phyloP scores from a whole-genome alignment of 2,888 invertebrate species.

The Neria commutata region DNA sequence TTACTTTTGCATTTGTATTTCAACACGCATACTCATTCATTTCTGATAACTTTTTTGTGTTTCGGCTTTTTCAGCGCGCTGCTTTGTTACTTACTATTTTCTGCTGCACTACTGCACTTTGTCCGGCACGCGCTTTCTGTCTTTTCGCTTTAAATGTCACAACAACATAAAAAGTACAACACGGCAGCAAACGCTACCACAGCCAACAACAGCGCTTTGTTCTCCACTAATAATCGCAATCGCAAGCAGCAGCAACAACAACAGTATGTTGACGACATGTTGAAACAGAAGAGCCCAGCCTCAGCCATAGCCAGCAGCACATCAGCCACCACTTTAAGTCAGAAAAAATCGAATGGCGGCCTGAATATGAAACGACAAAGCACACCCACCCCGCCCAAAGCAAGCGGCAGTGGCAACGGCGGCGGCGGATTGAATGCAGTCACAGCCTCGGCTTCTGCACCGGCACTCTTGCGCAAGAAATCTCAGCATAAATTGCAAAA shows the following conservation, averaged over 20 bases:
- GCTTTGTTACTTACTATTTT: too few species aligned
- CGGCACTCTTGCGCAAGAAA: constrained; percentile 25
- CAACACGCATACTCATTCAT: too few species aligned
- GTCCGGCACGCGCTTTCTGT: too few species aligned
- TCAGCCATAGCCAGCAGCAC: constrained; percentile 28
- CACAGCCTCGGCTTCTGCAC: constrained; percentile 22
- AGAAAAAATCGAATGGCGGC: constrained; percentile 36
- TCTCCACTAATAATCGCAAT: constrained; percentile 28
- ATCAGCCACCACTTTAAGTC: constrained; percentile 35
- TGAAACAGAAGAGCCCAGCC: constrained; percentile 31
- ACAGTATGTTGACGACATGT: constrained; percentile 29
- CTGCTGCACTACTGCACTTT: too few species aligned
- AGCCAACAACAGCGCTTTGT: constrained; percentile 32
- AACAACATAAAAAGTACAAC: constrained; percentile 50
- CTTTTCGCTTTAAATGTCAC: constrained; percentile 47
- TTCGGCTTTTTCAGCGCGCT: constrained; percentile 38
- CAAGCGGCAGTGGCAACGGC: constrained; percentile 31
- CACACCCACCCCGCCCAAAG: constrained; percentile 31
- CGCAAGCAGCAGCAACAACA: constrained; percentile 36
- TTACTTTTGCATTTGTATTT: too few species aligned
- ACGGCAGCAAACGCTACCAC: constrained; percentile 25
- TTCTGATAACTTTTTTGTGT: constrained; percentile 39
- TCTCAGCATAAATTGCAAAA: constrained; percentile 48
- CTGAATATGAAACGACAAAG: constrained; percentile 18
- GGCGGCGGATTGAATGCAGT: constrained; percentile 43